Evolutionary conservation across 2,113 vertebrate species (phyloP), one percentile per base, ranked within the genome.

Genomic region (Baryphthengus martii): DNA sequence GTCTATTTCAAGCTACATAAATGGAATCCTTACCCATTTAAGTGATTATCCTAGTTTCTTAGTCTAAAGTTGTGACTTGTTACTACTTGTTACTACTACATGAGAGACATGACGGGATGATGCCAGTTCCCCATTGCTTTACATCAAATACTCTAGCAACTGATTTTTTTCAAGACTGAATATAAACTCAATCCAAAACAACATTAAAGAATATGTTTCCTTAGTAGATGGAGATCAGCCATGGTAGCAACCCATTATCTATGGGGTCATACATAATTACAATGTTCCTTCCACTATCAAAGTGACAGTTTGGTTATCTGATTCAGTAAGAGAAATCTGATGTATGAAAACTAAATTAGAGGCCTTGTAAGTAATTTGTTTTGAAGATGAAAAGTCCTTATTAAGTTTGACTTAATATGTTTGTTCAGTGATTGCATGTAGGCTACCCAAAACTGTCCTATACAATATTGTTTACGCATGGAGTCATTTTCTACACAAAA

Each of bases 391-490:
- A 35, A 62, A 59, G 16, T 28, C 5, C 8, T 8, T 28, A 49
- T 26, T 45, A 55, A 49, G 6, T 74, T 44, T 68, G 28, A 35
- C 13, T 33, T 44, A 68, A 35, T 44, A 39, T 10, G 17, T 53
- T 62, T 63, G 9, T 50, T 74, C 50, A 40, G n/a, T 26, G 25
- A 20, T 50, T 2, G 1, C 42, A 9, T 23, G 3, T 21, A 58
- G 21, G 9, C 21, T 58, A 65, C 15, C 10, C n/a, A 81, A 63
- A 61, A 65, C 25, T 55, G 23, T 14, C 13, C 17, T 33, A 18
- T 16, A 24, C 10, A 14, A 8, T 13, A 44, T 21, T 0, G 0
- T 39, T 58, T 28, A 67, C 6, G 52, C 21, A 63, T 3, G n/a
- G 3, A 68, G 20, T 19, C 3, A 65, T 66, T n/a, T 65, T 17